Base-by-base conservation (phyloP, 2,113 vertebrate species). In the Percina caprodes region DNA sequence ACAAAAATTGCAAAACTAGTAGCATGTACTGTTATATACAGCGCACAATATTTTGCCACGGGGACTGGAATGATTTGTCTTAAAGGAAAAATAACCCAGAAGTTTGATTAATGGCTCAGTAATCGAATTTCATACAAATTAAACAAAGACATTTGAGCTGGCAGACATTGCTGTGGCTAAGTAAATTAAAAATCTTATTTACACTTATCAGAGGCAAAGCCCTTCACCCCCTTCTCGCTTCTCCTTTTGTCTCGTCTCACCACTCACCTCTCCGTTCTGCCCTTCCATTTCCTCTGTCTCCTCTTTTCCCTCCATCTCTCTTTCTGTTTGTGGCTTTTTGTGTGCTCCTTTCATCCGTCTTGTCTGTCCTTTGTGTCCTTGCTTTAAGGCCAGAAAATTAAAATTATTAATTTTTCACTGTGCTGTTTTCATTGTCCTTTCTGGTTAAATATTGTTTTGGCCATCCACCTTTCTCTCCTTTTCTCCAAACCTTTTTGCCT, bases 291-390 rank as follows among this genome's bases (percentile, higher is more conserved):
- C 13, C 63, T 62, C 71, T 24, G 39, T 74, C 65, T 58, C 69
- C 15, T 69, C 55, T 24, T 35, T 24, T 49, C n/a, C 46, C 35
- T 58, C 56, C 46, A 61, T 80, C 75, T 67, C 24, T 70, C 70
- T 77, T 49, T 79, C 79, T 55, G 56, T 83, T 79, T 78, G 63
- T 73, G 14, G 6, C n/a, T 70, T 69, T 85, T 70, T 54, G 60
- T 65, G 70, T 52, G 30, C 74, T 84, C 48, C 56, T 39, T 69
- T 81, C 74, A 78, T 89, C 58, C 10, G 1, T 67, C 71, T 56
- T 51, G 71, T 81, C 59, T 80, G 85, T 88, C 89, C 86, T 85
- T 39, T 73, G 75, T 79, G 90, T 78, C 88, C 91, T 92, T 91
- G 79, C 87, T 91, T 77, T 88, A 62, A 80, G 78, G 80, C 69